Evolutionary conservation across 92 coral and sea anemone genomes (phyloP).

Genomic region (Pocillopora meandrina): DNA sequence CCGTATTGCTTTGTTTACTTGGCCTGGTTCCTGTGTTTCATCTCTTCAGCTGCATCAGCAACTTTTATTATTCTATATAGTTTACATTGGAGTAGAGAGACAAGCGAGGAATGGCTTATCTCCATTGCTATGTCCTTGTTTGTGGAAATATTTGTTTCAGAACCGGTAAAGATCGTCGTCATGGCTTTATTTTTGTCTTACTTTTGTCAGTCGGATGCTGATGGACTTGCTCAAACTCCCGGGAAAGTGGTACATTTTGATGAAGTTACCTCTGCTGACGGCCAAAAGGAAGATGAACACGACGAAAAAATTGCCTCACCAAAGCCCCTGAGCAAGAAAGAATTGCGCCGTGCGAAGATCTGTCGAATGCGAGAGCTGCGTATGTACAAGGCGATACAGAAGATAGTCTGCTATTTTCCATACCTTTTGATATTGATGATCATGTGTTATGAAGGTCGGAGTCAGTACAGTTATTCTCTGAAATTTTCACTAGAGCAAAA

Average conservation of each 20-base stretch:
- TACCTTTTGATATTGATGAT: slow-evolving; percentile 53
- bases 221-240: not conserved
- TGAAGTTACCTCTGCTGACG: not conserved
- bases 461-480: slow-evolving; percentile 30
- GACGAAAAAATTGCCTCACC: slow-evolving; percentile 16
- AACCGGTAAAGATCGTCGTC: slow-evolving; percentile 41
- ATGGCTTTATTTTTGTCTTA: slow-evolving; percentile 30
- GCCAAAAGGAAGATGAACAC: not conserved
- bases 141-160: slow-evolving; percentile 54
- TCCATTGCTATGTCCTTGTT: slow-evolving; percentile 50
- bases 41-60: slow-evolving; percentile 44
- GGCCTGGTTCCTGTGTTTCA: slow-evolving; percentile 55
- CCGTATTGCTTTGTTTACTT: slow-evolving; percentile 44
- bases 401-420: slow-evolving; percentile 26
- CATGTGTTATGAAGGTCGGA: slow-evolving; percentile 55
- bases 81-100: slow-evolving; percentile 58
- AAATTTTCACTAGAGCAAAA: slow-evolving; percentile 37
- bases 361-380: slow-evolving; percentile 38
- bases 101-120: slow-evolving; percentile 58
- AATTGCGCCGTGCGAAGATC: slow-evolving; percentile 36
- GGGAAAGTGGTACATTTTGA: not conserved
- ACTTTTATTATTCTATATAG: slow-evolving; percentile 57
- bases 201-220: slow-evolving; percentile 13
- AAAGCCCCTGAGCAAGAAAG: slow-evolving; percentile 32
- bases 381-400: slow-evolving; percentile 38